These are phyloP conservation scores for Rhysida immarginata DNA, from an alignment of 1,140 invertebrate species.

Conservation along the genomic window DNA sequence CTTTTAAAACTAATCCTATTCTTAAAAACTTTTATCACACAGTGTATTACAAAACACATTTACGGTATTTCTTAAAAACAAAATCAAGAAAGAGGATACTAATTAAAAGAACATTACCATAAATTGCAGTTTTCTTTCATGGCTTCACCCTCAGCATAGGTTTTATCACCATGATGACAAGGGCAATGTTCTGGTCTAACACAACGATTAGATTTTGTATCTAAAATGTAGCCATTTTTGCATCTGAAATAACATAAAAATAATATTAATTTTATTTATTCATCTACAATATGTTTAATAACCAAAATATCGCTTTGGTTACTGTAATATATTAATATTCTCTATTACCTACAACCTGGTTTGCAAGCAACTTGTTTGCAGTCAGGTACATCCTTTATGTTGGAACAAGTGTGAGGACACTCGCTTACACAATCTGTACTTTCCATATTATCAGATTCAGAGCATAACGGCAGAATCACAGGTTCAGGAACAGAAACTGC, in stretches of 20 bases:
- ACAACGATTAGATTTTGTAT: conserved; percentile 47
- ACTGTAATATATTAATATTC: background rate
- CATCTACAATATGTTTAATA: too few species aligned
- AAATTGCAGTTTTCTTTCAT: conserved; percentile 68
- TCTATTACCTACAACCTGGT: conserved; percentile 47
- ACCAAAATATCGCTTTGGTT: background rate
- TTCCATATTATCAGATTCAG: conserved; percentile 41
- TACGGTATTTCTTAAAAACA: conserved; percentile 3
- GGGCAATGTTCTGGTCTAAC: conserved; percentile 55
- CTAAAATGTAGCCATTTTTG: conserved; percentile 53
- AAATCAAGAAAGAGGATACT: too few species aligned
- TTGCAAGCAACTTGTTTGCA: conserved; percentile 42
- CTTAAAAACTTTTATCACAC: too few species aligned
- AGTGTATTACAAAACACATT: too few species aligned
- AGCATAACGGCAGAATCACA: conserved; percentile 39
- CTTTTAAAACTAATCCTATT: too few species aligned
- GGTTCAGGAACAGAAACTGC: conserved; percentile 41
- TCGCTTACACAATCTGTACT: conserved; percentile 54
- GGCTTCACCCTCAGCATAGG: conserved; percentile 54
- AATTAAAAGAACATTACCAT: conserved; percentile 41
- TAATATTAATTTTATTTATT: too few species aligned
- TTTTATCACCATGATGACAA: conserved; percentile 70
- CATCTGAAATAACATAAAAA: too few species aligned
- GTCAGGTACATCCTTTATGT: conserved; percentile 46
- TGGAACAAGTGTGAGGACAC: conserved; percentile 64